Evolutionary conservation across 2,888 invertebrate genomes (phyloP), one percentile per base, ranked within the genome.

Genomic region (Lissonota sp.): DNA sequence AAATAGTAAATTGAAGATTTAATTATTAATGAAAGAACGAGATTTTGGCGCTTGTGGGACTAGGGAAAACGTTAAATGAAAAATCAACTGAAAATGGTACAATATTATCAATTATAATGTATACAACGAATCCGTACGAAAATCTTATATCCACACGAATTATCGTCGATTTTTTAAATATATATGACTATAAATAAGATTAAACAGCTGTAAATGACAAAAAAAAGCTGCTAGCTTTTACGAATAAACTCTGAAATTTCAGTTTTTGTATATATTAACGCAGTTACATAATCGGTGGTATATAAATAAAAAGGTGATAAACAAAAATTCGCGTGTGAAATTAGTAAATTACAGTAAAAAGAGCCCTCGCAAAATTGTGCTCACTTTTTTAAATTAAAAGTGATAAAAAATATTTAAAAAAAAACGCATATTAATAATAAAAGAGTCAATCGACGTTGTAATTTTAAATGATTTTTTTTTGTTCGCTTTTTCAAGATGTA

Each of bases 241-340:
- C 49, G 57, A 67, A 44, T 76, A 58, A 53, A 80, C 67, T 37
- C 51, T 46, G 14, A 62, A 73, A 66, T 51, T 66, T 26, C 26
- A 8, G 37, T 12, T 26, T n/a, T 51, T 37, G 12, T n/a, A n/a
- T 46, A 64, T 46, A 40, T 12, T 4, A 7, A 8, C 16, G 37
- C 49, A 51, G 7, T 49, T 58, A 70, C 42, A 51, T 51, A 70
- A 62, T 46, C 26, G 26, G 3, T 26, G 60, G 64, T 67, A 44
- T 75, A 71, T 71, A 80, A 70, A 80, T 75, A 80, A 55, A 67
- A 80, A 71, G n/a, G 77, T 80, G 80, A 63, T 77, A 75, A 75
- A 80, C 44, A 55, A 67, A n/a, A 60, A 14, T 10, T 5, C 37
- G 7, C 26, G 55, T 57, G 55, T 14, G 10, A 44, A 8, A 8